These are phyloP conservation scores for Bombus sibiricus DNA, from an alignment of 1,140 invertebrate species.

Conservation along the genomic window DNA sequence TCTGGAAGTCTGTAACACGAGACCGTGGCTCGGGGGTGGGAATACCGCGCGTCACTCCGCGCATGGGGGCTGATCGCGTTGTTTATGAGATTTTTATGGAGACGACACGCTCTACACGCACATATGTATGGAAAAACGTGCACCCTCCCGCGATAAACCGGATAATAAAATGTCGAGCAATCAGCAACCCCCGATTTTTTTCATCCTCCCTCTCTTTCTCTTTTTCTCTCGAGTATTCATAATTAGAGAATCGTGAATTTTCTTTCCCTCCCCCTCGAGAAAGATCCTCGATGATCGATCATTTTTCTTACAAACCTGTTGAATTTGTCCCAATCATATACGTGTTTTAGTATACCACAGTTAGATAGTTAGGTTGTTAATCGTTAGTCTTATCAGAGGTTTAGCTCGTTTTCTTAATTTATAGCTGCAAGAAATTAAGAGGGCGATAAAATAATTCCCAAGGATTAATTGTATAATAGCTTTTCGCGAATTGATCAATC, in stretches of 20 bases:
- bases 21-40: constrained; percentile 45
- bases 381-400: not conserved
- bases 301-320: constrained; percentile 33
- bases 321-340: not conserved
- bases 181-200: constrained; percentile 44
- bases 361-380: too few species aligned
- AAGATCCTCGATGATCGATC: constrained; percentile 4
- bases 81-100: constrained; percentile 78
- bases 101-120: constrained; percentile 59
- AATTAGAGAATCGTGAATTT: constrained; percentile 23
- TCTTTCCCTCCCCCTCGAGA: not conserved
- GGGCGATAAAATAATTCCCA: not conserved
- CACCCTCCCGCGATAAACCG: constrained; percentile 58
- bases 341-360: not conserved
- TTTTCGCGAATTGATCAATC: not conserved
- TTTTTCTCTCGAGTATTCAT: constrained; percentile 16
- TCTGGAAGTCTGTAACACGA: constrained; percentile 70
- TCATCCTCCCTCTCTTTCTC: not conserved
- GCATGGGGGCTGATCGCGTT: constrained; percentile 64
- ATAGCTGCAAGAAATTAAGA: not conserved
- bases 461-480: not conserved
- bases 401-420: not conserved
- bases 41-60: constrained; percentile 26
- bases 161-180: constrained; percentile 65
- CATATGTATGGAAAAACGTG: constrained; percentile 44